Conservation (phyloP, 2,113 vertebrate species). For the Pachyramphus minor region DNA sequence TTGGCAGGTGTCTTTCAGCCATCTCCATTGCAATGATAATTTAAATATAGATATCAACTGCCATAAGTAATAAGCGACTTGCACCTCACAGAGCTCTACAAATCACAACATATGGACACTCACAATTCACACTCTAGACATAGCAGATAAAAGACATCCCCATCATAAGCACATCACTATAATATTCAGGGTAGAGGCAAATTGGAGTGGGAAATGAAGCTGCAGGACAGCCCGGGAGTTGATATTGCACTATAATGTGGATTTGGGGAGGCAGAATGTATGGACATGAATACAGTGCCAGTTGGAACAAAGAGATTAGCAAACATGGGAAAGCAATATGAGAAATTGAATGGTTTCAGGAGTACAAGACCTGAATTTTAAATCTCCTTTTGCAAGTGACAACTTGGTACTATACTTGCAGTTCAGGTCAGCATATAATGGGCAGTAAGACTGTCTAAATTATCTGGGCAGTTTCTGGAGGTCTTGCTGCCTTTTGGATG, state of each 20-base stretch:
- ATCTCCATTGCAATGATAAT: background rate
- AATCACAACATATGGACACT: background rate
- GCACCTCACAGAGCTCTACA: background rate
- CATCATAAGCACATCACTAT: background rate
- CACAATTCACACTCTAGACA: background rate
- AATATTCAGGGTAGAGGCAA: background rate
- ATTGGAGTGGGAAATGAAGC: background rate
- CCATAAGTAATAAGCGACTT: rapidly evolving
- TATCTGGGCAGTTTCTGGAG: background rate
- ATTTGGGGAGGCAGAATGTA: background rate
- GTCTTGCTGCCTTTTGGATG: background rate
- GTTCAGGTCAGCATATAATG: background rate
- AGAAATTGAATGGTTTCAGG: background rate
- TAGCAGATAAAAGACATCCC: background rate
- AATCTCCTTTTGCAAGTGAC: background rate
- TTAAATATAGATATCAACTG: background rate
- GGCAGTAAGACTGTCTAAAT: background rate
- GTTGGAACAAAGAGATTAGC: background rate
- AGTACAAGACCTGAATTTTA: background rate
- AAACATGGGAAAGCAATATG: background rate
- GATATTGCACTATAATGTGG: rapidly evolving
- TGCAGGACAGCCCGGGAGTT: background rate
- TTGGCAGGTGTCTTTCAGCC: background rate
- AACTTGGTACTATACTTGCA: background rate
- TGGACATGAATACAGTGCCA: background rate